phyloP scores from a whole-genome alignment of 2,888 invertebrate genomes.

The Hoplodrina blanda region DNA sequence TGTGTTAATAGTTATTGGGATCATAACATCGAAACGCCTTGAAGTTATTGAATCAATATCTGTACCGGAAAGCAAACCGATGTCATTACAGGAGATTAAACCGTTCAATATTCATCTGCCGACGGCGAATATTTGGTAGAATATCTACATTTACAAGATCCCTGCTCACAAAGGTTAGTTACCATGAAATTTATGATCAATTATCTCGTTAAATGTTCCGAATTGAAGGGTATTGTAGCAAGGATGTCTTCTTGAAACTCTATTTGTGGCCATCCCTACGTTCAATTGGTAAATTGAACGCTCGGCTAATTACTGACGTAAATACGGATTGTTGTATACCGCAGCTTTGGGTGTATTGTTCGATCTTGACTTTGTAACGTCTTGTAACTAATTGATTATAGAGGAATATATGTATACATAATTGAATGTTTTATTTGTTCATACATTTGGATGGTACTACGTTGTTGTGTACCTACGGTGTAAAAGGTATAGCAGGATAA shows the following conservation, averaged over 20 bases:
- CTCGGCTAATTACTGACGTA: constrained; percentile 35
- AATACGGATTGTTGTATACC: constrained; percentile 5
- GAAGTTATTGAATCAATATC: constrained; percentile 32
- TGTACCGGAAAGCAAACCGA: constrained; percentile 5
- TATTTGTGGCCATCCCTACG: constrained; percentile 40
- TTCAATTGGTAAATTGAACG: constrained; percentile 36
- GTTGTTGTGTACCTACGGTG: neutral
- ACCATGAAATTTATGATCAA: constrained; percentile 57
- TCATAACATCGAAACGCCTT: neutral
- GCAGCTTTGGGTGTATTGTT: neutral
- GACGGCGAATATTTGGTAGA: constrained; percentile 29
- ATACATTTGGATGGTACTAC: neutral
- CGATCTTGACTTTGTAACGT: constrained; percentile 5
- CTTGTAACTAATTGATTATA: constrained; percentile 17
- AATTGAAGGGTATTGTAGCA: constrained; percentile 40
- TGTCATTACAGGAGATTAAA: constrained; percentile 35
- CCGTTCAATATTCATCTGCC: constrained; percentile 26
- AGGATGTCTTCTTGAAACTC: constrained; percentile 25
- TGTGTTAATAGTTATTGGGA: neutral
- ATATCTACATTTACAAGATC: constrained; percentile 47
- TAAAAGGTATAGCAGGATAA: no score
- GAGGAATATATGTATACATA: neutral
- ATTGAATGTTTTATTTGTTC: neutral
- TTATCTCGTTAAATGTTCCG: constrained; percentile 44
- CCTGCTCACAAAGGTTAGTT: constrained; percentile 55